A percentile compares a stretch with the other conserved stretches of the same genome.
Evolutionary conservation across 2,888 invertebrate genomes (phyloP).

Genomic region (Pseudanteris insignis): DNA sequence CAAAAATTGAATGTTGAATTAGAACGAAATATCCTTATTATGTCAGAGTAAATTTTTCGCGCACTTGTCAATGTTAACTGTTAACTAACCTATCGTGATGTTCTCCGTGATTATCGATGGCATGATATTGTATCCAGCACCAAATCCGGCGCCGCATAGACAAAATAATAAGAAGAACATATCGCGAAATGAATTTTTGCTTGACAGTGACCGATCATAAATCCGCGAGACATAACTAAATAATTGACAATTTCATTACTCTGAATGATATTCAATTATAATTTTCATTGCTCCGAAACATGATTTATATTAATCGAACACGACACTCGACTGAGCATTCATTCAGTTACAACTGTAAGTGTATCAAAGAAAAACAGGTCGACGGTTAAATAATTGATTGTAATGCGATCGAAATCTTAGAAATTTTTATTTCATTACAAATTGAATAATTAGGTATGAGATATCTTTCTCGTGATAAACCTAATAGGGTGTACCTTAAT

Average conservation of each 20-base stretch:
- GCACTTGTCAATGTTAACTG: no score
- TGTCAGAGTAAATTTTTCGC: no score
- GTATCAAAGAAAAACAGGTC: slow-evolving; percentile 51
- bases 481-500: no score
- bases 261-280: slow-evolving; percentile 30
- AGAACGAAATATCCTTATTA: no score
- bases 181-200: slow-evolving; percentile 24
- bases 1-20: no score
- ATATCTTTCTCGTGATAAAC: no score
- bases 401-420: slow-evolving; percentile 50
- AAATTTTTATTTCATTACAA: slow-evolving; percentile 13
- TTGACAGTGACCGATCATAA: slow-evolving; percentile 24
- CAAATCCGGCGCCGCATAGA: slow-evolving; percentile 42
- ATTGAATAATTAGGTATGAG: slow-evolving; percentile 3
- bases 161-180: slow-evolving; percentile 38
- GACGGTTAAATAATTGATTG: slow-evolving; percentile 51
- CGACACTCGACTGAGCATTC: slow-evolving; percentile 13
- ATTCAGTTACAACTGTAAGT: slow-evolving; percentile 35
- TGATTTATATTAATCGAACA: slow-evolving; percentile 24
- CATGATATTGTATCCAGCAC: slow-evolving; percentile 69
- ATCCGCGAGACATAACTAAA: slow-evolving; percentile 47
- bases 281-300: slow-evolving; percentile 13
- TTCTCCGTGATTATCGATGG: slow-evolving; percentile 79
- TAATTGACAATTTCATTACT: slow-evolving; percentile 53
- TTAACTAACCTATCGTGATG: slow-evolving; percentile 77